A percentile compares a stretch with the other conserved stretches of the same genome.
Conservation (phyloP, 2,113 vertebrate genomes). For the Ciconia stormi region DNA sequence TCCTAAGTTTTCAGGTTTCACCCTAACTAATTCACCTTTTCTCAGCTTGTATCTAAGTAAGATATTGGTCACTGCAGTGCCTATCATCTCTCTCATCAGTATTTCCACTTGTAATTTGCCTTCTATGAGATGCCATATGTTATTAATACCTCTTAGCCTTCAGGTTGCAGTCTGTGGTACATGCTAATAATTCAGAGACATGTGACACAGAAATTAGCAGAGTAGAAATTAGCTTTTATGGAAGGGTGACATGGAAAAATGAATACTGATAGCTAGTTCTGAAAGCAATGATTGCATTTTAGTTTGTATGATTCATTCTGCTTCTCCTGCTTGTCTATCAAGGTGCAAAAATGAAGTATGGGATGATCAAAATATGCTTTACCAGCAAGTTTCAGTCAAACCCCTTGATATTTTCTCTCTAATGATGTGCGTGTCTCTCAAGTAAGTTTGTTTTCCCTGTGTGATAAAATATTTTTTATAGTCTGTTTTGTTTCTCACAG, state of each 20-base stretch:
- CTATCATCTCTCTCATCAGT: background rate
- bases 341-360: background rate
- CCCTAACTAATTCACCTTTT: background rate
- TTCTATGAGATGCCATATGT: background rate
- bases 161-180: background rate
- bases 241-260: background rate
- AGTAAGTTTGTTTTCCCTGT: conserved; percentile 35
- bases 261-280: background rate
- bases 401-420: background rate
- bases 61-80: background rate
- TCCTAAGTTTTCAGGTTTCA: background rate
- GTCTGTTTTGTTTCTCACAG: background rate
- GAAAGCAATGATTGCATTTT: background rate
- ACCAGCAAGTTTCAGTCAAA: background rate
- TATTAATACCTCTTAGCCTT: background rate
- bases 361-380: background rate
- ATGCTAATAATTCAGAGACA: background rate
- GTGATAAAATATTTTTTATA: conserved; percentile 26
- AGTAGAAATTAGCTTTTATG: background rate
- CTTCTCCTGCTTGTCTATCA: background rate
- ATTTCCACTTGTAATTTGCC: background rate
- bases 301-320: background rate
- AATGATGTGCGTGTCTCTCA: background rate
- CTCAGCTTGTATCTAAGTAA: background rate
- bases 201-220: background rate